These are phyloP conservation scores for Heteronetta atricapilla DNA, from an alignment of 2,113 vertebrate genomes.

Conservation along the genomic window DNA sequence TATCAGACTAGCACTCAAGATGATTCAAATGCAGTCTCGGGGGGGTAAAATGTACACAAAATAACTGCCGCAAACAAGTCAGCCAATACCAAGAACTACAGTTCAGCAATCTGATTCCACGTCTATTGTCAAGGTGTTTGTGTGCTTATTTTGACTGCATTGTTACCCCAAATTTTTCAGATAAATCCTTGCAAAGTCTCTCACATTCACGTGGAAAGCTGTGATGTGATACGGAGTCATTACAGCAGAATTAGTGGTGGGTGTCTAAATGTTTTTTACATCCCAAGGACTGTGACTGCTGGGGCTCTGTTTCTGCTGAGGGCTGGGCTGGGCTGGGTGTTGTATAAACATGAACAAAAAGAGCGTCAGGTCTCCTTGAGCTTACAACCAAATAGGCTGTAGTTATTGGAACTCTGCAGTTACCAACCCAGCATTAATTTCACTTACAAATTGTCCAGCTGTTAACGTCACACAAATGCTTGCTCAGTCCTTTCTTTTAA, in stretches of 20 bases:
- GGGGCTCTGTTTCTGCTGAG: not conserved
- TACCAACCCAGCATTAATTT: conserved; percentile 11
- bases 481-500: not conserved
- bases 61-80: not conserved
- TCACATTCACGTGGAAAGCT: not conserved
- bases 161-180: not conserved
- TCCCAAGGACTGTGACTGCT: not conserved
- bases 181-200: not conserved
- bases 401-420: not conserved
- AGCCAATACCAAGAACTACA: not conserved
- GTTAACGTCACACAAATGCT: not conserved
- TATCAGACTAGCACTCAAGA: not conserved
- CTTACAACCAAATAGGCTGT: not conserved
- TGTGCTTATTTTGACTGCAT: not conserved
- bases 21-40: not conserved
- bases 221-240: not conserved
- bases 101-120: not conserved
- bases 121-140: not conserved
- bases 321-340: not conserved
- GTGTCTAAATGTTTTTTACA: not conserved
- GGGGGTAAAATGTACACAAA: not conserved
- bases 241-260: not conserved
- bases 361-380: not conserved
- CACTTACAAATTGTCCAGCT: not conserved
- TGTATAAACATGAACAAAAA: not conserved